phyloP scores from a whole-genome alignment of 2,797 vertebrate species.

The Prionace glauca region DNA sequence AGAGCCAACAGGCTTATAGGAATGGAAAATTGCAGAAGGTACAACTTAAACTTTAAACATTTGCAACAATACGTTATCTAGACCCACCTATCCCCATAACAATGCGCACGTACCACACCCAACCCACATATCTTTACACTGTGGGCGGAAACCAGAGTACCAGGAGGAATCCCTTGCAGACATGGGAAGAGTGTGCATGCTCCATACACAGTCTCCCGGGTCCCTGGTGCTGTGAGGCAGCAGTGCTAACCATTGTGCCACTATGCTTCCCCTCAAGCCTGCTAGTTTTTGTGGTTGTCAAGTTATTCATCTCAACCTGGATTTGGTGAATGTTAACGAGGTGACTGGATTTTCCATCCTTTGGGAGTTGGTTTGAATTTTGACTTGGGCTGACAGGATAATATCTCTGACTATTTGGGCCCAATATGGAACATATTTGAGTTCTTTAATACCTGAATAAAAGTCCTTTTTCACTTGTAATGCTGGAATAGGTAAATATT shows the following conservation, averaged over 20 bases:
- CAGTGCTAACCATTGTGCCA: no score
- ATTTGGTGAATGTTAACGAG: background rate
- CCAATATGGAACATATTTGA: background rate
- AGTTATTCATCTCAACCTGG: background rate
- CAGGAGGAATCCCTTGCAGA: no score
- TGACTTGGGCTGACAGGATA: background rate
- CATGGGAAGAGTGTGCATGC: no score
- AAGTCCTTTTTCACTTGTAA: background rate
- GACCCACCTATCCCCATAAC: no score
- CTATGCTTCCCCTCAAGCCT: background rate
- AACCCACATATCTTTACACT: no score
- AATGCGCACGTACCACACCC: no score
- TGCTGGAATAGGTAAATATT: background rate
- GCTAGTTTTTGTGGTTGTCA: no score
- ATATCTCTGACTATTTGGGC: background rate
- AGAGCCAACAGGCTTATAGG: conserved; percentile 90
- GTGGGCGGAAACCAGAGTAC: no score
- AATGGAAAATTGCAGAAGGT: conserved; percentile 97
- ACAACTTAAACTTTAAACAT: background rate
- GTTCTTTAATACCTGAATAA: background rate
- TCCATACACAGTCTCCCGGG: no score
- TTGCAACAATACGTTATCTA: background rate
- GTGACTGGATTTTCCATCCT: background rate
- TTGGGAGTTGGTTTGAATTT: background rate
- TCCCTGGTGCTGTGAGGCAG: no score